Evolutionary conservation across 2,113 vertebrate species (phyloP).

Genomic region (Bos javanicus): DNA sequence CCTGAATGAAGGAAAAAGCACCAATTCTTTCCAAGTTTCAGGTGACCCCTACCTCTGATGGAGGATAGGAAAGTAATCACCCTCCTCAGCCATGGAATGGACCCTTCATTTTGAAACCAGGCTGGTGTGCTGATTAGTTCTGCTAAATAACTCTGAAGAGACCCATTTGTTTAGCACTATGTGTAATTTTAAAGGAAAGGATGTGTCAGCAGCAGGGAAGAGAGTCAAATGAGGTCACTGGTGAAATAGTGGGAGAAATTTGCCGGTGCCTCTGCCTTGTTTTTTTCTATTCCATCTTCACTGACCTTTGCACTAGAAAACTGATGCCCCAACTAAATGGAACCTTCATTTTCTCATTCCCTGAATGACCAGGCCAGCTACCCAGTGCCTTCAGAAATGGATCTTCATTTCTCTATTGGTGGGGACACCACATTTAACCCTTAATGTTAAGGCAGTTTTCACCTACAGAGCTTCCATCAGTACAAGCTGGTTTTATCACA

Average conservation of each 20-base stretch:
- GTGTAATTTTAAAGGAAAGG: conserved; percentile 59
- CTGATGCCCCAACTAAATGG: conserved; percentile 12
- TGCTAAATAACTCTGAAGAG: conserved; percentile 68
- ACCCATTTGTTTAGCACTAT: conserved; percentile 63
- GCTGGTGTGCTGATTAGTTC: conserved; percentile 51
- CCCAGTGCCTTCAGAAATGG: neutral
- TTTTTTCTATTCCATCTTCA: conserved; percentile 20
- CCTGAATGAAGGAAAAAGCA: conserved; percentile 16
- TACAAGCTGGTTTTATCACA: neutral
- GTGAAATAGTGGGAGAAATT: neutral
- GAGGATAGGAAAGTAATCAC: neutral
- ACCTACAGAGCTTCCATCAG: neutral
- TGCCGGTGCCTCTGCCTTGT: neutral
- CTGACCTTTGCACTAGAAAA: conserved; percentile 36
- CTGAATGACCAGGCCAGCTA: conserved; percentile 11
- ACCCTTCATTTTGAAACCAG: conserved; percentile 50
- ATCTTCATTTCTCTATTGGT: conserved; percentile 24
- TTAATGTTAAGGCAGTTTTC: neutral
- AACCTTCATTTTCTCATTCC: conserved; percentile 52
- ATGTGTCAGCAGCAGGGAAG: conserved; percentile 7
- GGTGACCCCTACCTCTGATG: conserved; percentile 25
- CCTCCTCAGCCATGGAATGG: neutral
- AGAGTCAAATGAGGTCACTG: conserved; percentile 56
- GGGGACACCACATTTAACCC: neutral
- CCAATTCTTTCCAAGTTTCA: neutral